Base-by-base conservation (phyloP, 2,113 vertebrate genomes). In the Phyllopteryx taeniolatus region DNA sequence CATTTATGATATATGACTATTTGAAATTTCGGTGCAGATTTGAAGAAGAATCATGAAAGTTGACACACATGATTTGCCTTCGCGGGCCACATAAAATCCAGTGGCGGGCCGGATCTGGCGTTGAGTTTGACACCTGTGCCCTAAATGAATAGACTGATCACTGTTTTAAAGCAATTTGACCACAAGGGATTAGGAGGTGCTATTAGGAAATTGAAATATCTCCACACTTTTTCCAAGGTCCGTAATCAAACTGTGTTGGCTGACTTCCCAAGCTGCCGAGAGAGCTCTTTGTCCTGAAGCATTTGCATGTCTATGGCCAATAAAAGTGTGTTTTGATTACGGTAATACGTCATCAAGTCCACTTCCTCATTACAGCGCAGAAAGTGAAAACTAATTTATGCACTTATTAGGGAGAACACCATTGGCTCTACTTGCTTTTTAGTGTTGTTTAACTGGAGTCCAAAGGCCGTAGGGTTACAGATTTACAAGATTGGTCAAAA, bases 371-470 rank as follows among this genome's bases (percentile, higher is more conserved):
- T 43, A 51, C 11, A 20, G 15, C 68, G 60, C 67, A 22, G 61
- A 57, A 76, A 65, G 11, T 59, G 27, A 61, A 20, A 59, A 57
- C 72, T 70, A 67, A 82, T 63, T 27, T 6, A 42, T 5, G 6
- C 33, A 8, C 61, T 42, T 20, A 42, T 27, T 42, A 20, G 7
- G 19, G 39, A 44, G 39, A 49, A 63, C 67, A 49, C 70, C 57
- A 62, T 31, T 66, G 47, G 0, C 9, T 33, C 68, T 56, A 59
- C 35, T 68, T 53, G 0, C 19, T 42, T 54, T 70, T 68, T 22
- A 77, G 39, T 51, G 59, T 61, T 69, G 66, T 70, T 81, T 75
- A 63, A 79, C 82, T 75, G 49, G 42, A 81, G 84, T 82, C 71
- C 31, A 83, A 81, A 86, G 81, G 80, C 56, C 47, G 0, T 0